These are phyloP conservation scores for Lochmaea crataegi DNA, from an alignment of 2,888 invertebrate genomes.

Conservation along the genomic window DNA sequence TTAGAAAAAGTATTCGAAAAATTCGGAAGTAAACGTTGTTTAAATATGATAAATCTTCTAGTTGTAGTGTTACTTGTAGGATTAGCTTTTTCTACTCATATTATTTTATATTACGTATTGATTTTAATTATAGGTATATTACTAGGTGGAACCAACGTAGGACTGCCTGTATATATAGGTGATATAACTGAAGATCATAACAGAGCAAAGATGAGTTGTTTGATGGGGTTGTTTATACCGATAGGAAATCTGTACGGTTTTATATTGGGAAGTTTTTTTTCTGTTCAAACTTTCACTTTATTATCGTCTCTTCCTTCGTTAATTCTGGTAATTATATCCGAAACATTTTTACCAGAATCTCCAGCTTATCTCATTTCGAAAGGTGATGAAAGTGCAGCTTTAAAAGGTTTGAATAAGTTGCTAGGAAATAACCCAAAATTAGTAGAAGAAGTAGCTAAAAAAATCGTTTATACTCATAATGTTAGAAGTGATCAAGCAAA, in stretches of 20 bases:
- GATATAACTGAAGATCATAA: conserved; percentile 85
- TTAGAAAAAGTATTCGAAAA: conserved; percentile 23
- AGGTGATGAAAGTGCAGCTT: conserved; percentile 71
- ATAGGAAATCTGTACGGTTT: conserved; percentile 49
- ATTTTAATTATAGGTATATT: not conserved
- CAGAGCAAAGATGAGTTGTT: conserved; percentile 77
- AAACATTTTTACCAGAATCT: conserved; percentile 50
- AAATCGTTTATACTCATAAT: not conserved
- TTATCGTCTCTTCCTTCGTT: conserved; percentile 45
- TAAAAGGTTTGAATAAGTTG: conserved; percentile 63
- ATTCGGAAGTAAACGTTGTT: conserved; percentile 22
- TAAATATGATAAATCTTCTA: conserved; percentile 12
- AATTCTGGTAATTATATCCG: conserved; percentile 43
- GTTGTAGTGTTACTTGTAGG: not conserved
- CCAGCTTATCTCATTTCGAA: conserved; percentile 55
- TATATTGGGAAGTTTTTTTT: conserved; percentile 47
- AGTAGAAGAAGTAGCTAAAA: not conserved
- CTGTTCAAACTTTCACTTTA: conserved; percentile 45
- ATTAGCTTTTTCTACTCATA: conserved; percentile 23
- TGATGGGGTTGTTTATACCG: conserved; percentile 44
- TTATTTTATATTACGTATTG: conserved; percentile 22
- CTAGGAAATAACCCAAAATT: not conserved
- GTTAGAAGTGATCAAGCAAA: conserved; percentile 31
- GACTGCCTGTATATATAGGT: conserved; percentile 84
- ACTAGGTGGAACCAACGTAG: conserved; percentile 13